These are phyloP conservation scores for Oryzias melastigma DNA, from an alignment of 2,113 vertebrate genomes.

Conservation along the genomic window DNA sequence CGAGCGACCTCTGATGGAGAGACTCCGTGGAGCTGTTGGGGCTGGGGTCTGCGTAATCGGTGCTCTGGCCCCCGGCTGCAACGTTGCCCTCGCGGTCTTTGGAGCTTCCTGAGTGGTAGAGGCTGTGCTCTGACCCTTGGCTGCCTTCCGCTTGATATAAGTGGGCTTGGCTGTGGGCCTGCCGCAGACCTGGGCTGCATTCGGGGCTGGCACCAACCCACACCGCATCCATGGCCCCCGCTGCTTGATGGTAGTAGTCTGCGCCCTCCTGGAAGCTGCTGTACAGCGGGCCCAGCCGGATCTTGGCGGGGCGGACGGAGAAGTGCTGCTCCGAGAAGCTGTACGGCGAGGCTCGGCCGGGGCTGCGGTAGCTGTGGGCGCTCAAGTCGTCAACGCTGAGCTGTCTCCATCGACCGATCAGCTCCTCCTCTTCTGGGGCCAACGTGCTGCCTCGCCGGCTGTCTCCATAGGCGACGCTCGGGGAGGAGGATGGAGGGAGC, in stretches of 20 bases:
- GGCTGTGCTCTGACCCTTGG: slow-evolving; percentile 85
- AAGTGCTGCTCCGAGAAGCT: slow-evolving; percentile 92
- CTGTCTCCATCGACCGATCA: slow-evolving; percentile 88
- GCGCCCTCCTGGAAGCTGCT: slow-evolving; percentile 95
- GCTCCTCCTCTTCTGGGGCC: slow-evolving; percentile 83
- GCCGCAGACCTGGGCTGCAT: slow-evolving; percentile 79
- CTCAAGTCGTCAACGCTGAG: slow-evolving; percentile 91
- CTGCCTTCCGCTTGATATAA: slow-evolving; percentile 82
- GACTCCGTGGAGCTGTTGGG: slow-evolving; percentile 91
- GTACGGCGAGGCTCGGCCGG: slow-evolving; percentile 84
- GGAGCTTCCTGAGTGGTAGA: slow-evolving; percentile 87
- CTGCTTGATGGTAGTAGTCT: slow-evolving; percentile 84
- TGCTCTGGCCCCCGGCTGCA: slow-evolving; percentile 71
- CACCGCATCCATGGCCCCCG: slow-evolving; percentile 49
- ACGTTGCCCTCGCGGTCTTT: slow-evolving; percentile 76
- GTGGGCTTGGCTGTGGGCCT: slow-evolving; percentile 81
- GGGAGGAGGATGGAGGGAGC: slow-evolving; percentile 84
- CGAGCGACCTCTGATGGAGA: slow-evolving; percentile 85
- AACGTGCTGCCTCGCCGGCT: slow-evolving; percentile 81
- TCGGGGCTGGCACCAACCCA: slow-evolving; percentile 78
- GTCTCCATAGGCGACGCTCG: slow-evolving; percentile 84
- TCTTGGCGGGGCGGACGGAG: slow-evolving; percentile 80
- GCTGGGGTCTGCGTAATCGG: slow-evolving; percentile 85
- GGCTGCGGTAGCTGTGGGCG: slow-evolving; percentile 83
- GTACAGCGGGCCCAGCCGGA: slow-evolving; percentile 87